These are phyloP conservation scores for Synergus japonicus DNA, from an alignment of 2,888 invertebrate genomes.

Conservation along the genomic window DNA sequence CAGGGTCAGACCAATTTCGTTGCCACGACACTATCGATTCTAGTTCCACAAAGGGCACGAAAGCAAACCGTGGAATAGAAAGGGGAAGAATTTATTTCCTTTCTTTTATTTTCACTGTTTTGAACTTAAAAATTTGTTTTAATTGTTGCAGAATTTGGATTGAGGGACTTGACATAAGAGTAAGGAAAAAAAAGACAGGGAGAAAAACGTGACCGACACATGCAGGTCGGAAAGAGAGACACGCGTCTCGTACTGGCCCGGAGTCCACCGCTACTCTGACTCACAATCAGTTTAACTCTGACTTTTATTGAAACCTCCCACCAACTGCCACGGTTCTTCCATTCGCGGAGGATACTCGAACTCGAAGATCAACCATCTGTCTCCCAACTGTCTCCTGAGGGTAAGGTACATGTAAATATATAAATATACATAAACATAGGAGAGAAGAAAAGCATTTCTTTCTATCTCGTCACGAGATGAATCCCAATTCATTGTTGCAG, in stretches of 20 bases:
- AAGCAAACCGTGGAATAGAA: constrained; percentile 18
- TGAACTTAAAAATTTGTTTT: not conserved
- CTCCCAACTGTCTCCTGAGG: not conserved
- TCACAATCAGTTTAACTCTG: constrained; percentile 72
- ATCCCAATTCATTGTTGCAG: constrained; percentile 16
- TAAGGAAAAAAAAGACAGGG: constrained; percentile 46
- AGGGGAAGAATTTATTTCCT: constrained; percentile 5
- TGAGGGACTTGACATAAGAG: constrained; percentile 26
- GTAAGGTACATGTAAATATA: not conserved
- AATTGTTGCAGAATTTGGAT: not conserved
- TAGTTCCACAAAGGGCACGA: constrained; percentile 43
- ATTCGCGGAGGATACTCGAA: constrained; percentile 49
- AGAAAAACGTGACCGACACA: constrained; percentile 55
- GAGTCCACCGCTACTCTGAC: constrained; percentile 75
- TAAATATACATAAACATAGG: constrained; percentile 8
- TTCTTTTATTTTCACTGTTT: not conserved
- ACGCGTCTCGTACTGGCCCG: constrained; percentile 62
- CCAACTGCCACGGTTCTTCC: constrained; percentile 56
- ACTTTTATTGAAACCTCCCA: constrained; percentile 75
- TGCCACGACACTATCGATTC: constrained; percentile 73
- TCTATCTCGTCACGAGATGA: constrained; percentile 21
- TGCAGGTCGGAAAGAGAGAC: constrained; percentile 42
- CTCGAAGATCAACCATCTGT: constrained; percentile 45
- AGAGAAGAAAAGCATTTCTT: constrained; percentile 36
- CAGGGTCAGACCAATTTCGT: constrained; percentile 65